These are phyloP conservation scores for Anisognathus igniventris DNA, from an alignment of 2,797 vertebrate species.

Conservation along the genomic window DNA sequence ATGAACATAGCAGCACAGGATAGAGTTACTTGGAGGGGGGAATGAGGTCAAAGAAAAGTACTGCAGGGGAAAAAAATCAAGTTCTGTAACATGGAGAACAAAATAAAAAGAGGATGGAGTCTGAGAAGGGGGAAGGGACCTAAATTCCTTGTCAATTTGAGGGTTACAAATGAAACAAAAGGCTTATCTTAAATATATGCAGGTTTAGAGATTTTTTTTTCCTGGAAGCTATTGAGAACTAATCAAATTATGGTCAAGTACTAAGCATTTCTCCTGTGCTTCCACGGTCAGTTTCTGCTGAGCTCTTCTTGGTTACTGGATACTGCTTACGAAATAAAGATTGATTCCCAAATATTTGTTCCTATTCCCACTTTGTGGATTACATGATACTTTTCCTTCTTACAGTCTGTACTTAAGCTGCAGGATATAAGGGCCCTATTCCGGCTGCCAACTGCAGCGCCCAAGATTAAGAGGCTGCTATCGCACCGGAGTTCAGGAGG, in stretches of 20 bases:
- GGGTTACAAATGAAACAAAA: constrained; percentile 61
- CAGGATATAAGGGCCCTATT: background rate
- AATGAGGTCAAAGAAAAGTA: constrained; percentile 55
- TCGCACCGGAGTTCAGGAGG: background rate
- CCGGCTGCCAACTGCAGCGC: background rate
- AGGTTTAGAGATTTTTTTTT: constrained; percentile 28
- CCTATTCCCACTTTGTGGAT: constrained; percentile 36
- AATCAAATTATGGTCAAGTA: constrained; percentile 43
- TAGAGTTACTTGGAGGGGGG: constrained; percentile 56
- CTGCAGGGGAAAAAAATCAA: constrained; percentile 22
- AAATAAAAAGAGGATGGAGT: constrained; percentile 34
- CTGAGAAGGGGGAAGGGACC: constrained; percentile 25
- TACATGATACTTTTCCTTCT: constrained; percentile 51
- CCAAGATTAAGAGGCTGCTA: constrained; percentile 35
- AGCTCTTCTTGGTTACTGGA: constrained; percentile 54
- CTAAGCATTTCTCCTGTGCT: background rate
- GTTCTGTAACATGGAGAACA: constrained; percentile 6
- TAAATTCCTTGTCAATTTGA: constrained; percentile 47
- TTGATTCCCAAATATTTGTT: constrained; percentile 47
- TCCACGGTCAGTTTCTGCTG: constrained; percentile 32
- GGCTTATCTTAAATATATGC: constrained; percentile 55
- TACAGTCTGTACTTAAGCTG: constrained; percentile 33
- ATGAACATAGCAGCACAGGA: constrained; percentile 49
- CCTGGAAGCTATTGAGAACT: constrained; percentile 41
- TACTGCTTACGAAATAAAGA: constrained; percentile 33